Conservation (phyloP, 1,140 invertebrate genomes). For the Luehdorfia chinensis region DNA sequence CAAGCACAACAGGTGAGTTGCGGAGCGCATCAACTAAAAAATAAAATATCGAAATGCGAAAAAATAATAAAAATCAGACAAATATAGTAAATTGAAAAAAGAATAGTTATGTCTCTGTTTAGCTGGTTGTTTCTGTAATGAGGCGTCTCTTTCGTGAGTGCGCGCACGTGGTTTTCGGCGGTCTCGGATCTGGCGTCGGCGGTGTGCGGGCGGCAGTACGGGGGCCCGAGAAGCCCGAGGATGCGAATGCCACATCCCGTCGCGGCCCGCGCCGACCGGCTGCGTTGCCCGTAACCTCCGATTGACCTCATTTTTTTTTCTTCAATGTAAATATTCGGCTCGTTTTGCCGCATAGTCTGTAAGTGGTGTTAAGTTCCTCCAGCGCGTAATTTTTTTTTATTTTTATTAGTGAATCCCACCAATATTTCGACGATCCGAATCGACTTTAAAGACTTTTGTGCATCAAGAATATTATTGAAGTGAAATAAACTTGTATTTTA, state of each 20-base stretch:
- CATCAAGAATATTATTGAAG: constrained; percentile 43
- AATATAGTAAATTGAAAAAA: constrained; percentile 77
- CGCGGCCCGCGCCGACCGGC: constrained; percentile 72
- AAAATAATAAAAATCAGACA: constrained; percentile 75
- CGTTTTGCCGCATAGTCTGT: constrained; percentile 73
- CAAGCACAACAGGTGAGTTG: constrained; percentile 76
- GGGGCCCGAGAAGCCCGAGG: constrained; percentile 33
- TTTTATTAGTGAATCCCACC: constrained; percentile 29
- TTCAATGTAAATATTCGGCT: constrained; percentile 76
- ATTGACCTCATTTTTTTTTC: constrained; percentile 76
- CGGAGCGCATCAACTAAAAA: constrained; percentile 76
- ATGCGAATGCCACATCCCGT: constrained; percentile 60
- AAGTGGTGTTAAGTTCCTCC: constrained; percentile 76
- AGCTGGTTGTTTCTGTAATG: constrained; percentile 20
- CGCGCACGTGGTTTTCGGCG: constrained; percentile 67
- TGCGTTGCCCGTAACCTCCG: constrained; percentile 75
- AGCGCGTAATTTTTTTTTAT: constrained; percentile 49
- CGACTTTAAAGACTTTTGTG: constrained; percentile 50
- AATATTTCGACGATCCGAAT: constrained; percentile 48
- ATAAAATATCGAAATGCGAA: constrained; percentile 77
- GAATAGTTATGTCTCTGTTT: constrained; percentile 52
- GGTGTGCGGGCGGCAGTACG: constrained; percentile 23
- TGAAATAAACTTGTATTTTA: constrained; percentile 49
- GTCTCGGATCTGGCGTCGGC: constrained; percentile 29
- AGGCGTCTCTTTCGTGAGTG: constrained; percentile 52